Base-by-base conservation (phyloP, 2,888 invertebrate species). In the Acrobeloides nanus region DNA sequence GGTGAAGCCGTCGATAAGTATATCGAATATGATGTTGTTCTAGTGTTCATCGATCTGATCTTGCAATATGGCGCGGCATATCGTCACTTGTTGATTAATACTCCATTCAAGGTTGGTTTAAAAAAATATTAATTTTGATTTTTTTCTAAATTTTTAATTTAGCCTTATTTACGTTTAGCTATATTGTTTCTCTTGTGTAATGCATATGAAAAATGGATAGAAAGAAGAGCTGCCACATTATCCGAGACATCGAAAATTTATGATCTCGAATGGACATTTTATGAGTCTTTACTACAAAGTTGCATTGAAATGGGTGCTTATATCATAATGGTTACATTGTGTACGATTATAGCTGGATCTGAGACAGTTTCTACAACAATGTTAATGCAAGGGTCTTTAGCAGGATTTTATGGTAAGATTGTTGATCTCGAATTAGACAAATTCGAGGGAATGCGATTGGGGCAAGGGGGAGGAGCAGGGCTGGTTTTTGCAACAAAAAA, bases 1-100 rank as follows among this genome's bases (percentile, higher is more conserved):
- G 81, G 82, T 38, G 78, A 81, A 35, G 75, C 84, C 12, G 86
- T 86, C 1, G 90, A 90, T 74, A 87, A 87, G 74, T 90, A 89
- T 72, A 83, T 89, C 51, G 89, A 90, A 76, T 88, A 85, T 75
- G 90, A 90, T 71, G 81, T 83, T n/a, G 84, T 86, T 0, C 84
- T 89, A 57, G 83, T 88, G 0, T 81, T 87, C 67, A 84, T 90
- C 51, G 89, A 90, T 75, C 78, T 87, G 23, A 81, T 89, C 24
- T 76, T 90, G 10, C 80, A 89, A 61, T 84, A 85, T 34, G 82
- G 82, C 51, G 81, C 83, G 64, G 89, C 88, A 0, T 88, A 87
- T 73, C 79, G 88, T 26, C 90, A 90, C 77, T 80, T 89, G 26
- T 77, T 90, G 10, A 84, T 83, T 61, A 90, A 90, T 74, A 82